Conservation (phyloP, 2,888 invertebrate genomes). For the Thera obeliscata region DNA sequence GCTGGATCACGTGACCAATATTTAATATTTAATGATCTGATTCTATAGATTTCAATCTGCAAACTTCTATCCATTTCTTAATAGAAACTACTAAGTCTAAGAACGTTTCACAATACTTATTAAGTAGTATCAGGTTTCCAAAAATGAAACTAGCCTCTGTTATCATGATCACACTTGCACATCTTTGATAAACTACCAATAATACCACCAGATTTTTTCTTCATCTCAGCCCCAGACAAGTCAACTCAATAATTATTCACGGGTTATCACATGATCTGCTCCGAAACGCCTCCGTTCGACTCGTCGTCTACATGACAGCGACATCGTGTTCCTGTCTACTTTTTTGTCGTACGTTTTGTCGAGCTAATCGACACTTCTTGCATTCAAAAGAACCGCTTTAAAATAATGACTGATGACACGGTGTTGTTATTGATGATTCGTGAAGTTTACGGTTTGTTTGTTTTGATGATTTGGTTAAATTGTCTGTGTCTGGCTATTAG, state of each 20-base stretch:
- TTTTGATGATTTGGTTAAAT: slow-evolving; percentile 39
- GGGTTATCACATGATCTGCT: slow-evolving; percentile 66
- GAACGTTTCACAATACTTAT: too few relatives aligned
- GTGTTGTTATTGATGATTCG: slow-evolving; percentile 59
- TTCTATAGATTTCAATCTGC: too few relatives aligned
- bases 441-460: slow-evolving; percentile 46
- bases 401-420: slow-evolving; percentile 55
- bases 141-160: too few relatives aligned
- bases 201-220: slow-evolving; percentile 16
- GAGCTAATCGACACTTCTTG: slow-evolving; percentile 73
- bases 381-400: slow-evolving; percentile 52
- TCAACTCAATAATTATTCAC: slow-evolving; percentile 67
- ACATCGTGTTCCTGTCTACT: slow-evolving; percentile 66
- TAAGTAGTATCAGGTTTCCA: too few relatives aligned
- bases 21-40: too few relatives aligned
- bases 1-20: too few relatives aligned
- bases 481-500: slow-evolving; percentile 10
- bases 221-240: slow-evolving; percentile 31
- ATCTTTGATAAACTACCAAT: too few relatives aligned
- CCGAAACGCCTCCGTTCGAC: slow-evolving; percentile 57
- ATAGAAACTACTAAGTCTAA: too few relatives aligned
- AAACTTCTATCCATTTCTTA: too few relatives aligned
- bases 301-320: slow-evolving; percentile 66
- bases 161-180: background rate
- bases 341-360: slow-evolving; percentile 65